Percentiles rank a stretch among this genome's conserved stretches.
Conservation (phyloP, 2,888 invertebrate species). For the Oxyscelio sp. region DNA sequence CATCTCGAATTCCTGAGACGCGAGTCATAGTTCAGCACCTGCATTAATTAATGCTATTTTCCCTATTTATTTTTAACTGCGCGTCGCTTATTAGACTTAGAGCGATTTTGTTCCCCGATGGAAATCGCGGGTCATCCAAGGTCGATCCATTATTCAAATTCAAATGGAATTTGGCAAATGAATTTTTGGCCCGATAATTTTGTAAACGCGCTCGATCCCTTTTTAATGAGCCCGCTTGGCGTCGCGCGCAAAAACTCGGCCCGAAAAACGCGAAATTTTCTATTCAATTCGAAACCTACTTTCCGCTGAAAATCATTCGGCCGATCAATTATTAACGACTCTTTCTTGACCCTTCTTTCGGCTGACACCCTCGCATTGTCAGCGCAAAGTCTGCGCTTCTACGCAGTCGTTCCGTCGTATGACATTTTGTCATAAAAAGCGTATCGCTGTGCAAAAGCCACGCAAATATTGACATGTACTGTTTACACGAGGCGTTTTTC, state of each 20-base stretch:
- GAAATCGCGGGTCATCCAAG: neutral
- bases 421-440: constrained; percentile 57
- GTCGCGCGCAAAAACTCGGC: constrained; percentile 1
- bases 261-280: neutral
- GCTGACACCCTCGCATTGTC: constrained; percentile 57
- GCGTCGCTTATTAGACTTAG: constrained; percentile 52
- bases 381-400: constrained; percentile 28
- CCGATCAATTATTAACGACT: constrained; percentile 53
- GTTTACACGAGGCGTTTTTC: constrained; percentile 66
- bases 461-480: constrained; percentile 64
- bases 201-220: too few relatives aligned
- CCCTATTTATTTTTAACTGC: constrained; percentile 54
- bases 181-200: too few relatives aligned
- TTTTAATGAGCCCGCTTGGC: neutral
- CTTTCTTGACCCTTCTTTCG: constrained; percentile 61
- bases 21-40: constrained; percentile 68
- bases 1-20: constrained; percentile 61
- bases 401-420: constrained; percentile 42
- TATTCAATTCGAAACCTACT: constrained; percentile 30
- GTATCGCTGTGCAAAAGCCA: constrained; percentile 47
- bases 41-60: constrained; percentile 71
- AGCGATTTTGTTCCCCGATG: constrained; percentile 40
- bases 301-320: constrained; percentile 49
- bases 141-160: neutral
- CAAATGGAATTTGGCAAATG: neutral